Evolutionary conservation across 2,888 invertebrate genomes (phyloP).

Genomic region (Drosophila pegasa): DNA sequence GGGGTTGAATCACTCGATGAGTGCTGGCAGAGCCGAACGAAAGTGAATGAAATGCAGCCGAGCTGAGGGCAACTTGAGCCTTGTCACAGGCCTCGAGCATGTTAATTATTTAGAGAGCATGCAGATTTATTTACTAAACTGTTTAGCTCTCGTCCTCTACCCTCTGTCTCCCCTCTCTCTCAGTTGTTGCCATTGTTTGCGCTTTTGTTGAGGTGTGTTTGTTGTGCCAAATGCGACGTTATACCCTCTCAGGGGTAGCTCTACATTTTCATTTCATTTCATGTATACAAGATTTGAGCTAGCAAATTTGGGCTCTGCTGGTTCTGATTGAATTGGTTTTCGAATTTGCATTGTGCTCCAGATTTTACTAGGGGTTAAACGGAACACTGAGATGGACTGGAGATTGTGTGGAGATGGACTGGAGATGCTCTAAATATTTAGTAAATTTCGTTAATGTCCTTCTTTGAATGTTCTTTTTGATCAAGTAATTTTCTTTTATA

Average conservation of each 20-base stretch:
- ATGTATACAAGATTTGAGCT: not conserved
- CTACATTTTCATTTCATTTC: not conserved
- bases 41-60: conserved; percentile 55
- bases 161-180: not conserved
- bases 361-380: not conserved
- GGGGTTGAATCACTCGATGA: conserved; percentile 71
- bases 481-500: no score
- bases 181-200: conserved; percentile 38
- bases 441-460: not conserved
- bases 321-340: not conserved
- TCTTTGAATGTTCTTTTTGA: no score
- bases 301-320: not conserved
- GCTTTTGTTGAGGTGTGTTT: conserved; percentile 42
- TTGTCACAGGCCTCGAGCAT: conserved; percentile 53
- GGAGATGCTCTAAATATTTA: no score
- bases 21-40: conserved; percentile 61
- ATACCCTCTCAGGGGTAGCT: conserved; percentile 1
- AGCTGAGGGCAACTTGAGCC: conserved; percentile 1
- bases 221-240: not conserved
- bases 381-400: no score
- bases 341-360: not conserved
- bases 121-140: conserved; percentile 76
- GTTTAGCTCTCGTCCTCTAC: conserved; percentile 28
- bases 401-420: no score
- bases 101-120: conserved; percentile 81